These are phyloP conservation scores for Drosophila prosaltans DNA, from an alignment of 1,140 invertebrate genomes.

Conservation along the genomic window DNA sequence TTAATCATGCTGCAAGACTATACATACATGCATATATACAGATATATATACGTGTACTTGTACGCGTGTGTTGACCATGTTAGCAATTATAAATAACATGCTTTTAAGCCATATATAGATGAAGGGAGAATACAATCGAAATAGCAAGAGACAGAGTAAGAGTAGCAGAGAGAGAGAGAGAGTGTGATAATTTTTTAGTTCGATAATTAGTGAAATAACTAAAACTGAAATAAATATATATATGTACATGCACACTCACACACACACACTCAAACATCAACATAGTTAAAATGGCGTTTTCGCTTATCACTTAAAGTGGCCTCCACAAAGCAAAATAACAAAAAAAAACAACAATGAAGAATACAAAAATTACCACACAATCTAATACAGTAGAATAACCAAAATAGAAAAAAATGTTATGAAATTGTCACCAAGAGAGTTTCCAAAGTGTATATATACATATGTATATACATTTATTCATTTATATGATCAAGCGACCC, in stretches of 20 bases:
- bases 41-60: conserved; percentile 18
- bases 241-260: conserved; percentile 27
- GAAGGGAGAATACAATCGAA: background rate
- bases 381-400: conserved; percentile 45
- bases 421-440: conserved; percentile 5
- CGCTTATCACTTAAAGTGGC: conserved; percentile 74
- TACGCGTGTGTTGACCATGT: conserved; percentile 19
- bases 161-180: background rate
- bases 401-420: conserved; percentile 33
- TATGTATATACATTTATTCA: background rate
- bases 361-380: conserved; percentile 40
- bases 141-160: too few species aligned
- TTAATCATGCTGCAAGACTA: conserved; percentile 43
- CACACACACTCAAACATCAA: conserved; percentile 29
- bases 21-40: conserved; percentile 4
- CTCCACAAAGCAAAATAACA: conserved; percentile 40
- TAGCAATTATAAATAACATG: conserved; percentile 67
- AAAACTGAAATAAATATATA: conserved; percentile 41
- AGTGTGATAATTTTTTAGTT: conserved; percentile 54
- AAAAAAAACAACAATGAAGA: conserved; percentile 38
- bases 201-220: conserved; percentile 71
- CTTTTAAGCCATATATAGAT: conserved; percentile 56
- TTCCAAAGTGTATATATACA: background rate
- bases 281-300: conserved; percentile 53
- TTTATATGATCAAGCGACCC: conserved; percentile 8